phyloP scores from a whole-genome alignment of 2,888 invertebrate species.

The Oscheius onirici region DNA sequence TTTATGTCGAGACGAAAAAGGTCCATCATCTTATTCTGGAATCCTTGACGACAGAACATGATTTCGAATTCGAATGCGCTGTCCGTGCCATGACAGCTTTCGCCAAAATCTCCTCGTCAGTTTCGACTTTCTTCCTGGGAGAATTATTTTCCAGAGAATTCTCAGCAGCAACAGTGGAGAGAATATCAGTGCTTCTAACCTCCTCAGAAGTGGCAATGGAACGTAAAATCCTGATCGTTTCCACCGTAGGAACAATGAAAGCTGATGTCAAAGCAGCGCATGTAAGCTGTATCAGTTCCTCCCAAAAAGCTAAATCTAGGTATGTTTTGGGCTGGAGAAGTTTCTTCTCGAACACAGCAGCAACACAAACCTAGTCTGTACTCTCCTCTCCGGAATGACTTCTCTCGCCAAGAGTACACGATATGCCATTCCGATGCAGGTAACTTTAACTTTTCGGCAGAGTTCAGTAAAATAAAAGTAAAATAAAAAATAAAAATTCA shows the following conservation, averaged over 20 bases:
- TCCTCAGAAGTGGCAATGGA: constrained; percentile 90
- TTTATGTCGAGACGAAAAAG: constrained; percentile 32
- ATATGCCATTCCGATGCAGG: constrained; percentile 47
- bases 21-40: constrained; percentile 54
- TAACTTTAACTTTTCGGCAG: neutral
- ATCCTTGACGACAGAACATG: constrained; percentile 85
- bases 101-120: constrained; percentile 88
- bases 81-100: constrained; percentile 93
- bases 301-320: constrained; percentile 9
- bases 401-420: constrained; percentile 44
- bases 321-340: constrained; percentile 36
- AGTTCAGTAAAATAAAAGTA: too few species aligned
- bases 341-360: constrained; percentile 33
- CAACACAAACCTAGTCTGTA: constrained; percentile 33
- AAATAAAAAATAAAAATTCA: neutral
- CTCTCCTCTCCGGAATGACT: constrained; percentile 43
- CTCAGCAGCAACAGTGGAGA: constrained; percentile 89
- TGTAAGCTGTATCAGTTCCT: neutral
- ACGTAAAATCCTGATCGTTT: constrained; percentile 88
- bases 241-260: constrained; percentile 82
- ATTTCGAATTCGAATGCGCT: constrained; percentile 93
- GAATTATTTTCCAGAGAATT: constrained; percentile 63
- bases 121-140: neutral
- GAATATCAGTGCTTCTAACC: constrained; percentile 93
- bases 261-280: constrained; percentile 25